Evolutionary conservation across 2,113 vertebrate genomes (phyloP).

Genomic region (Caretta caretta): DNA sequence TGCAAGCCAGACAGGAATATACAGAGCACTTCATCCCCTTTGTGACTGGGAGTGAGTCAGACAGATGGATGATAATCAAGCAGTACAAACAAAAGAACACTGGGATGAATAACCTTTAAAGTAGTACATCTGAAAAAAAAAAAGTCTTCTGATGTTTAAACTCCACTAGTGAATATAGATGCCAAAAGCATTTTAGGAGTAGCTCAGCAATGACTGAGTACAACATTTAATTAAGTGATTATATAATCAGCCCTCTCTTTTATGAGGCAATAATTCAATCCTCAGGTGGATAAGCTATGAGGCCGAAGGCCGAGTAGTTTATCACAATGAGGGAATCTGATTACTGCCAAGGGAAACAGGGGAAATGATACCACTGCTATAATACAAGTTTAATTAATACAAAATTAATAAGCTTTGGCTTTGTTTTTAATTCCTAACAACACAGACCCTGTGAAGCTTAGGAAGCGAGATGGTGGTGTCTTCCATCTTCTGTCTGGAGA

Average conservation of each 20-base stretch:
- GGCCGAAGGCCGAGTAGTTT: slow-evolving; percentile 59
- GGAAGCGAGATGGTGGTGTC: not conserved
- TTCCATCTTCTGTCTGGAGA: slow-evolving; percentile 13
- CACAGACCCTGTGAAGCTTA: not conserved
- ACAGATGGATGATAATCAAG: slow-evolving; percentile 56
- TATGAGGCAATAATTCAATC: slow-evolving; percentile 76
- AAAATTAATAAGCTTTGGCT: slow-evolving; percentile 51
- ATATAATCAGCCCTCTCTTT: slow-evolving; percentile 73
- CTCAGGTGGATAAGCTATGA: slow-evolving; percentile 65
- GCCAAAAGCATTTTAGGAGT: slow-evolving; percentile 70
- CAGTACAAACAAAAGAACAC: slow-evolving; percentile 58
- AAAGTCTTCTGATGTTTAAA: slow-evolving; percentile 40
- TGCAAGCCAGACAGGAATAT: slow-evolving; percentile 53
- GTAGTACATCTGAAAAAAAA: slow-evolving; percentile 47
- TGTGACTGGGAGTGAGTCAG: slow-evolving; percentile 54
- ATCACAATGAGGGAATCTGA: slow-evolving; percentile 67
- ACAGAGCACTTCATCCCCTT: slow-evolving; percentile 58
- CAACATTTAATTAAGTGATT: slow-evolving; percentile 79
- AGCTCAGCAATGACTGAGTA: slow-evolving; percentile 68
- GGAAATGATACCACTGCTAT: slow-evolving; percentile 55
- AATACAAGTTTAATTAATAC: slow-evolving; percentile 66
- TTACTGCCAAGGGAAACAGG: slow-evolving; percentile 66
- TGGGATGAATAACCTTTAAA: slow-evolving; percentile 66
- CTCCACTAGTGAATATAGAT: slow-evolving; percentile 39
- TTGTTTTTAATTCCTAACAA: slow-evolving; percentile 9